These are phyloP conservation scores for Entelurus aequoreus DNA, from an alignment of 2,113 vertebrate species.

Conservation along the genomic window DNA sequence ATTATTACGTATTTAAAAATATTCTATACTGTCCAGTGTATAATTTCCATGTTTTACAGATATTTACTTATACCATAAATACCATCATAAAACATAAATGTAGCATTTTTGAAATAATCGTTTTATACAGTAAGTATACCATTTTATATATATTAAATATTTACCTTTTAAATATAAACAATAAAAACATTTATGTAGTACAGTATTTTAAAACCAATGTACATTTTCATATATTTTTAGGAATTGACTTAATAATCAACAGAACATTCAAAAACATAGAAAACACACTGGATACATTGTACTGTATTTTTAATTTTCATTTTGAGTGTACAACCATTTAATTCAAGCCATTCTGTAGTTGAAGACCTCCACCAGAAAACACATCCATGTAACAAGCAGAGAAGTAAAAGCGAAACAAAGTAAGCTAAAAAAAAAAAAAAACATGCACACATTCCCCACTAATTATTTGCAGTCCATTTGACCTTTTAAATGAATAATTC, in stretches of 20 bases:
- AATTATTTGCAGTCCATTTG: background rate
- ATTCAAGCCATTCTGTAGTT: conserved; percentile 34
- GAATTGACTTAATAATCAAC: background rate
- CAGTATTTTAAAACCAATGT: too few species aligned
- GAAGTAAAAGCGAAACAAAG: conserved; percentile 21
- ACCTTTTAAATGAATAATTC: too few species aligned
- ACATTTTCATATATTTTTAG: background rate
- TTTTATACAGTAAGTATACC: too few species aligned
- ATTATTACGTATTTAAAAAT: too few species aligned
- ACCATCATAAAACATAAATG: too few species aligned
- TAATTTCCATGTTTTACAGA: too few species aligned
- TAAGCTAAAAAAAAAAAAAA: conserved; percentile 24
- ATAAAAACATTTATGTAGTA: too few species aligned
- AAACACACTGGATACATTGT: conserved; percentile 44
- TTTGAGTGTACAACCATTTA: conserved; percentile 48
- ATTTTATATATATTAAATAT: too few species aligned
- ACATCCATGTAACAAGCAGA: conserved; percentile 17
- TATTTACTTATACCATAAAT: too few species aligned
- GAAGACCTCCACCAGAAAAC: conserved; percentile 30
- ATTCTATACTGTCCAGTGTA: too few species aligned
- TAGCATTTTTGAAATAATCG: too few species aligned
- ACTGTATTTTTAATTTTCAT: background rate
- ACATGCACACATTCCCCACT: background rate
- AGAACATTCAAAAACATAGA: background rate
- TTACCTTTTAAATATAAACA: too few species aligned